Evolutionary conservation across 2,888 invertebrate species (phyloP), one percentile per base, ranked within the genome.

Genomic region (Caradrina kadenii): DNA sequence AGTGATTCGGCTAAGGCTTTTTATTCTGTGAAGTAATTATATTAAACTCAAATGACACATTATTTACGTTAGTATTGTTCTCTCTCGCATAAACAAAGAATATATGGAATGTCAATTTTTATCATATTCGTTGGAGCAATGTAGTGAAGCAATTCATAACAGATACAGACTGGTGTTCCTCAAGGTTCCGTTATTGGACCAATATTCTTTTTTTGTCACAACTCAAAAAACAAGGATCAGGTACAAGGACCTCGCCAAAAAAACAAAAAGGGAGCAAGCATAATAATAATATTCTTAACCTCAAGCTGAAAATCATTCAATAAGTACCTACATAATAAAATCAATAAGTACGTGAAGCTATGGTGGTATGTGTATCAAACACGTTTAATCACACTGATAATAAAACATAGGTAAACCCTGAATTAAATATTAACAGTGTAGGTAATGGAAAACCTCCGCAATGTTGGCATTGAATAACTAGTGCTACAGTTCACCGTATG

Each of bases 311-410:
- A 48, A 49, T n/a, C 4, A 50, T 55, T 50, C 10, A 21, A 67
- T 21, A n/a, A n/a, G n/a, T n/a, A 39, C 11, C 17, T 13, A 21
- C 13, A 17, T 63, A 45, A 63, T 66, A 11, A 8, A 66, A 66
- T 42, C n/a, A 53, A 31, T 52, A 6, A 5, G 45, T 39, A 63
- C 19, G 8, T 35, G 17, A 35, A 48, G n/a, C 49, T 19, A 49
- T 49, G 19, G n/a, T 49, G 49, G n/a, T 49, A 45, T 4, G 17
- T 45, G 8, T 21, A 26, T 19, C 17, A 19, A n/a, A 21, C 2
- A 52, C 0, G 21, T 22, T 49, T 52, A 52, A 52, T 52, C 13
- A 62, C 26, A 26, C 11, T n/a, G 42, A 31, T 55, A 48, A 21
- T 39, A 50, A 68, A 55, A 50, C 11, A 42, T 50, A 35, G 35